These are phyloP conservation scores for Danio kyathit DNA, from an alignment of 2,797 vertebrate species.

Conservation along the genomic window DNA sequence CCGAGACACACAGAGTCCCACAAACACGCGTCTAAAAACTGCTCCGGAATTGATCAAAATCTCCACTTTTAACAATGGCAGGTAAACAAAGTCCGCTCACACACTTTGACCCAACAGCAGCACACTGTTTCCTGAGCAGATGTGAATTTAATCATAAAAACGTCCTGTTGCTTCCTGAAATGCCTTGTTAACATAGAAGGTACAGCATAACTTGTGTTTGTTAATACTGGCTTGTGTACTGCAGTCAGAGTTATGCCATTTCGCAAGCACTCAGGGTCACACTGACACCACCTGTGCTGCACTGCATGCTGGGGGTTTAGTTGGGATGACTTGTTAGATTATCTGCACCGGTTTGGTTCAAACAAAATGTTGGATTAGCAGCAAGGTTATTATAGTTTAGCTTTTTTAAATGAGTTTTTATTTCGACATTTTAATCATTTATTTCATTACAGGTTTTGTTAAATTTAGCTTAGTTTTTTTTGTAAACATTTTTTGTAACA, in stretches of 20 bases:
- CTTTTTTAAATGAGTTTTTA: no score
- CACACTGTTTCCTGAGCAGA: slow-evolving; percentile 65
- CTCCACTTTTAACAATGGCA: slow-evolving; percentile 16
- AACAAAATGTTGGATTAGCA: slow-evolving; percentile 25
- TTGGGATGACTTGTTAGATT: neutral
- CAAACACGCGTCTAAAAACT: neutral
- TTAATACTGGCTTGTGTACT: neutral
- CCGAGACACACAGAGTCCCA: neutral
- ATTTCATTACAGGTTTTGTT: no score
- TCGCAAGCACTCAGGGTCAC: neutral
- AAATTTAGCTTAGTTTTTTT: no score
- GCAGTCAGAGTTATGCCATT: neutral
- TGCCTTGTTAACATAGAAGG: neutral
- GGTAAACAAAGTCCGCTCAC: neutral
- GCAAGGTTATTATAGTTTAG: neutral
- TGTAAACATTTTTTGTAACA: no score
- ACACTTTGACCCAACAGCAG: slow-evolving; percentile 36
- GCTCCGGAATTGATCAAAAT: neutral
- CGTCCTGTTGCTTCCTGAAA: slow-evolving; percentile 47
- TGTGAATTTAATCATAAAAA: slow-evolving; percentile 62
- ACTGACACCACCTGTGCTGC: slow-evolving; percentile 11
- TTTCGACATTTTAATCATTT: no score
- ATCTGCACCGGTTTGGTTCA: slow-evolving; percentile 10
- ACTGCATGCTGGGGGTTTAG: slow-evolving; percentile 6
- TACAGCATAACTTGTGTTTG: neutral